Percentiles rank a stretch among this genome's conserved stretches.
phyloP scores from a whole-genome alignment of 2,797 vertebrate species.

The Morelia viridis region DNA sequence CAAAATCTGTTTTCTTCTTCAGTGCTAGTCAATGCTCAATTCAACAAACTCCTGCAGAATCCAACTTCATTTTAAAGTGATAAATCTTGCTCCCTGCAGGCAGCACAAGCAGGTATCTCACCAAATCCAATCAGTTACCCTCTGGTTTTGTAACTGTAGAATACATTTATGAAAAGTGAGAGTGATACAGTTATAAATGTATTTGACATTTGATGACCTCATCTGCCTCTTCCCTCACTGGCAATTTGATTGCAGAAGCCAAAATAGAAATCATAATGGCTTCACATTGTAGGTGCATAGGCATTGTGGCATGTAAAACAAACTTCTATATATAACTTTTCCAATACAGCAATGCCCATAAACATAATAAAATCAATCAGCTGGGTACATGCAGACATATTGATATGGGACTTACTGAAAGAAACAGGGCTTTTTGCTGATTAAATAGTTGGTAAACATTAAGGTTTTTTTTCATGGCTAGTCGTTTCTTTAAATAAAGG shows the following conservation, averaged over 20 bases:
- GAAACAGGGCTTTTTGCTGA: not conserved
- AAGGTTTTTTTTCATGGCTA: not conserved
- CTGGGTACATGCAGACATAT: not conserved
- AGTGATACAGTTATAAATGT: not conserved
- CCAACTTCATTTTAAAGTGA: not conserved
- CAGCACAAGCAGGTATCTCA: conserved; percentile 10
- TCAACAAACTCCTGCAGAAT: not conserved
- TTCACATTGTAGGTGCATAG: not conserved
- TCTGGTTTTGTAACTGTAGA: conserved; percentile 26
- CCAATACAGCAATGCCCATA: too few species aligned
- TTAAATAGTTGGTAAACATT: not conserved
- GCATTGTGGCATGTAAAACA: not conserved
- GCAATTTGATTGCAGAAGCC: conserved; percentile 2
- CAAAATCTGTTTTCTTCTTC: not conserved
- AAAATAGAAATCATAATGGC: not conserved
- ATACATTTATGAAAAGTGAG: conserved; percentile 23
- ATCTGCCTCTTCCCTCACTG: not conserved
- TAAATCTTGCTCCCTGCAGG: not conserved
- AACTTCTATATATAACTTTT: not conserved
- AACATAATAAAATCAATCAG: not conserved
- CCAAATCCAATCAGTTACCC: conserved; percentile 24
- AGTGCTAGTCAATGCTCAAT: not conserved
- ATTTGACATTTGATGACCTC: conserved; percentile 4
- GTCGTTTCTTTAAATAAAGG: not conserved
- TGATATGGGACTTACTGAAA: not conserved